Base-by-base conservation (phyloP, 2,113 vertebrate genomes). In the Gorsachius goisagi region DNA sequence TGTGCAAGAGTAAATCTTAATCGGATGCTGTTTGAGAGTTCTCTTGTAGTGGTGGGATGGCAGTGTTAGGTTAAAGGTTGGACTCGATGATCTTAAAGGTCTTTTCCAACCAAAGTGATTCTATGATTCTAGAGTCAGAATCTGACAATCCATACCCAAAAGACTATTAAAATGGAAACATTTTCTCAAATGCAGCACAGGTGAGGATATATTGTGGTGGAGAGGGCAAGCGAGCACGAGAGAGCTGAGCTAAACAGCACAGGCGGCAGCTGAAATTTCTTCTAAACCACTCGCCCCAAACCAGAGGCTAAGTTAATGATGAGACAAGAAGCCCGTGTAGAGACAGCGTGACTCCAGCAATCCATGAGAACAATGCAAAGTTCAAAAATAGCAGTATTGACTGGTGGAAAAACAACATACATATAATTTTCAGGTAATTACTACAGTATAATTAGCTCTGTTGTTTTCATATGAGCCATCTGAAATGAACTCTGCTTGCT, bases 381-480 rank as follows among this genome's bases (percentile, higher is more conserved):
- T 89, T 97, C 97, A 95, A 92, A 97, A 98, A 97, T 96, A 97
- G 97, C 95, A 93, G 84, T 96, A 97, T 96, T 85, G 92, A 93
- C 97, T 92, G 76, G 62, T 93, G 89, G 93, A 97, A 97, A 97
- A 95, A 90, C 98, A 97, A 93, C 97, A 97, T 91, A 96, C 97
- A 92, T 97, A 96, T 98, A 98, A 98, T 98, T 98, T 98, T 95
- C 97, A 98, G 97, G 97, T 97, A 98, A 98, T 98, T 97, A 96
- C 94, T 58, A 89, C 58, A 26, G 96, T 95, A 91, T 98, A 97
- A 98, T 97, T 97, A 97, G 94, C 94, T 84, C 91, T 93, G 85
- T 59, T 95, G 89, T 94, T 97, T 98, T 93, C 94, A 71, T 52
- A 74, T 79, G 96, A 94, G 88, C 76, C 76, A 47, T 92, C 24